Evolutionary conservation across 2,888 invertebrate genomes (phyloP).

Genomic region (Argyresthia albistria): DNA sequence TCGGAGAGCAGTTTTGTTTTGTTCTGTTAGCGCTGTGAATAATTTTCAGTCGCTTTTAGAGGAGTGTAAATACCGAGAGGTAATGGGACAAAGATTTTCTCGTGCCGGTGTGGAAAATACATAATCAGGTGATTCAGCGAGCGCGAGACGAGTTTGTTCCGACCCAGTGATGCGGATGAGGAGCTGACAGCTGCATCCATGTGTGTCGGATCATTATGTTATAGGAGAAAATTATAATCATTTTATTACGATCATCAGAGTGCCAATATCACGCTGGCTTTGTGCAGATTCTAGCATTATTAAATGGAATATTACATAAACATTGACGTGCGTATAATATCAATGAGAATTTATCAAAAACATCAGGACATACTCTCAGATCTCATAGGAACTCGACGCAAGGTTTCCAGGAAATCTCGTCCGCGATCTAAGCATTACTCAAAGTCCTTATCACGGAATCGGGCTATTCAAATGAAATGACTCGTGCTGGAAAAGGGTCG

Average conservation of each 20-base stretch:
- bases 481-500: slow-evolving; percentile 1
- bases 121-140: neutral
- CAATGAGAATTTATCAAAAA: too few relatives aligned
- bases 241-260: too few relatives aligned
- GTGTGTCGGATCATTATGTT: neutral
- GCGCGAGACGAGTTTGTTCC: neutral
- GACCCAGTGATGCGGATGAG: neutral
- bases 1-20: neutral
- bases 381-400: too few relatives aligned
- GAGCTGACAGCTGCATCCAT: neutral
- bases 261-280: too few relatives aligned
- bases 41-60: neutral
- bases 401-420: neutral
- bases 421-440: neutral
- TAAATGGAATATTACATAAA: too few relatives aligned
- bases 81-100: neutral
- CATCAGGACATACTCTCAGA: too few relatives aligned
- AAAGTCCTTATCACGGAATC: slow-evolving; percentile 2
- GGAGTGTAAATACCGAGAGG: neutral
- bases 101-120: neutral
- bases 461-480: slow-evolving; percentile 3
- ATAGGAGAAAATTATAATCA: too few relatives aligned
- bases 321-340: too few relatives aligned
- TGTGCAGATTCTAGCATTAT: too few relatives aligned
- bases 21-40: neutral